A percentile compares a stretch with the other conserved stretches of the same genome.
phyloP scores from a whole-genome alignment of 2,797 vertebrate genomes.

The Cygnus olor region DNA sequence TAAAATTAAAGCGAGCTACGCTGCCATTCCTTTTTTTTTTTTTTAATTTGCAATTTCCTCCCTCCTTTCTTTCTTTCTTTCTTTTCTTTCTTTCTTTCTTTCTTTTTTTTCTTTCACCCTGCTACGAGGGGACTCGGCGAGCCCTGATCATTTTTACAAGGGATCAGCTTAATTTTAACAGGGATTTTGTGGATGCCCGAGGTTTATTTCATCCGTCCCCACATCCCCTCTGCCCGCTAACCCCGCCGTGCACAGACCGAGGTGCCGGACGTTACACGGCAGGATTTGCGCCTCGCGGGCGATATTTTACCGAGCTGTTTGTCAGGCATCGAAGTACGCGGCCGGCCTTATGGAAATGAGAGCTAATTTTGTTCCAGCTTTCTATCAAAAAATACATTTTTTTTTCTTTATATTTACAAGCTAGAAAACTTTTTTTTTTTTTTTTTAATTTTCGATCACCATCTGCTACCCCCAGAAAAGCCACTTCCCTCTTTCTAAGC shows the following conservation, averaged over 20 bases:
- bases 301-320: not conserved
- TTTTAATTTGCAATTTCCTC: no score
- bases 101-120: not conserved
- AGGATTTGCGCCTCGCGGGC: not conserved
- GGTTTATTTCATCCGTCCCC: not conserved
- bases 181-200: not conserved
- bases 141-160: conserved; percentile 6
- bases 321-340: not conserved
- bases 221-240: not conserved
- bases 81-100: no score
- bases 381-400: not conserved
- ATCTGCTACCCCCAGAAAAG: conserved; percentile 2
- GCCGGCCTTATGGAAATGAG: not conserved
- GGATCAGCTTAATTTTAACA: conserved; percentile 32
- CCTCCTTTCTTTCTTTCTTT: no score
- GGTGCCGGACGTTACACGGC: not conserved
- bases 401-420: not conserved
- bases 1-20: conserved; percentile 11
- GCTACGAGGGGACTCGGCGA: not conserved
- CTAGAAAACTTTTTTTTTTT: not conserved
- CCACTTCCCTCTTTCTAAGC: conserved; percentile 18
- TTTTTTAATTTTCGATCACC: not conserved
- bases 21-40: not conserved
- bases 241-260: not conserved
- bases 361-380: conserved; percentile 16